Evolutionary conservation across 2,888 invertebrate genomes (phyloP).

Genomic region (Bedellia somnulentella): DNA sequence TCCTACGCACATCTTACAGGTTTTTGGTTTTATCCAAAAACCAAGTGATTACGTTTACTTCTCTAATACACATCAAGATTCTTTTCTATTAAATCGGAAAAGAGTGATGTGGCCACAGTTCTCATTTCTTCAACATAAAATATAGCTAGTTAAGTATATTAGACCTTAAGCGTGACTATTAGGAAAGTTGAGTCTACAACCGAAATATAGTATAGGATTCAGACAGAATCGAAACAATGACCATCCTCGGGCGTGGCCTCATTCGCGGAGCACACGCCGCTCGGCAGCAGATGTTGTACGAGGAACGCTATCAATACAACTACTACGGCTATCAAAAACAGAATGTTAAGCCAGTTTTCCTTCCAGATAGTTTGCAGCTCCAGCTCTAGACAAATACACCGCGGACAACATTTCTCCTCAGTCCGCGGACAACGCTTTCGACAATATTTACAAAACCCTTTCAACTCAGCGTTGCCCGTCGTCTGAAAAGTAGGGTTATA

Average conservation of each 20-base stretch:
- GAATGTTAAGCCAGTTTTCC: constrained; percentile 46
- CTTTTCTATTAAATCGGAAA: too few species aligned
- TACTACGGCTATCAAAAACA: constrained; percentile 29
- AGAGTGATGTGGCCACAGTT: too few species aligned
- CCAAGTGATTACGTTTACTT: too few species aligned
- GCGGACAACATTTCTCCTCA: constrained; percentile 33
- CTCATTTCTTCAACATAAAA: too few species aligned
- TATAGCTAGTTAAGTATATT: too few species aligned
- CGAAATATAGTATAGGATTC: too few species aligned
- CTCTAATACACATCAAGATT: too few species aligned
- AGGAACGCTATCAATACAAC: constrained; percentile 33
- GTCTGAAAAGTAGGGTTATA: constrained; percentile 48
- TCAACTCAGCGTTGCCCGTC: constrained; percentile 17
- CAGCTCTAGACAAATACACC: constrained; percentile 35
- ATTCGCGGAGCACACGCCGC: constrained; percentile 17
- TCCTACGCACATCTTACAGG: too few species aligned
- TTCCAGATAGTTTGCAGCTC: constrained; percentile 33
- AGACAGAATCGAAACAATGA: constrained; percentile 27
- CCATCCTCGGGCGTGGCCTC: constrained; percentile 12
- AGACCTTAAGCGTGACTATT: too few species aligned
- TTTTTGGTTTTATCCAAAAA: too few species aligned
- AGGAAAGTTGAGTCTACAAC: too few species aligned
- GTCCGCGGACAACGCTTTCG: constrained; percentile 32
- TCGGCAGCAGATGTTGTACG: constrained; percentile 30
- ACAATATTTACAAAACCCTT: constrained; percentile 36